These are phyloP conservation scores for Macropodus opercularis DNA, from an alignment of 2,797 vertebrate genomes.

Conservation along the genomic window DNA sequence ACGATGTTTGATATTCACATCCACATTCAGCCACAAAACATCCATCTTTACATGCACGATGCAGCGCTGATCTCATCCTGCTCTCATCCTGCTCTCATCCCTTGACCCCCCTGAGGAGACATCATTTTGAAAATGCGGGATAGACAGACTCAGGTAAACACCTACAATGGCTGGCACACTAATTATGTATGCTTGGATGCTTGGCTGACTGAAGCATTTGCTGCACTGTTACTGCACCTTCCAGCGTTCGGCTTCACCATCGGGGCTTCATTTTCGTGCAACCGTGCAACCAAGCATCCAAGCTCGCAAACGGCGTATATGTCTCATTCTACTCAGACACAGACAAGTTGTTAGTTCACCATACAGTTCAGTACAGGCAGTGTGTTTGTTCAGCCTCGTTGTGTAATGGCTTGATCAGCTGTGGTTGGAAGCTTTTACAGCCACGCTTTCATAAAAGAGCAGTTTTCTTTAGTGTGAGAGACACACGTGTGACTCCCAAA, in stretches of 20 bases:
- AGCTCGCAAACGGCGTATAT: too few relatives aligned
- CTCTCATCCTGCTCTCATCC: slow-evolving; percentile 12
- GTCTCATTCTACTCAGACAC: too few relatives aligned
- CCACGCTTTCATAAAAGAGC: background rate
- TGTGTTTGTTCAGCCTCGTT: background rate
- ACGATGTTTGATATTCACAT: slow-evolving; percentile 23
- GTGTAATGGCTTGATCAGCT: background rate
- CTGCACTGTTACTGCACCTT: slow-evolving; percentile 49
- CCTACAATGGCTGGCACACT: slow-evolving; percentile 32
- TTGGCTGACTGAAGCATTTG: slow-evolving; percentile 36
- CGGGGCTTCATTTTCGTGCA: background rate
- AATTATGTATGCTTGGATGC: slow-evolving; percentile 49
- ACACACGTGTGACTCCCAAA: slow-evolving; percentile 19
- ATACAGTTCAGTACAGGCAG: background rate
- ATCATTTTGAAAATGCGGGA: slow-evolving; percentile 28
- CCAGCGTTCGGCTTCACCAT: background rate
- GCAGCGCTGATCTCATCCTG: too few relatives aligned
- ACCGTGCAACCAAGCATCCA: too few relatives aligned
- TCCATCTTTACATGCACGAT: slow-evolving; percentile 17
- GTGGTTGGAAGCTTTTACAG: background rate
- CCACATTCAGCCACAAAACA: slow-evolving; percentile 15
- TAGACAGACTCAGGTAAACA: slow-evolving; percentile 52
- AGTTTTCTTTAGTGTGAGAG: slow-evolving; percentile 1
- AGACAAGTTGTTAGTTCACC: background rate
- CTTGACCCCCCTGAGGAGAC: slow-evolving; percentile 16